Evolutionary conservation across 2,888 invertebrate species (phyloP).

Genomic region (Agrilus cyanescens): DNA sequence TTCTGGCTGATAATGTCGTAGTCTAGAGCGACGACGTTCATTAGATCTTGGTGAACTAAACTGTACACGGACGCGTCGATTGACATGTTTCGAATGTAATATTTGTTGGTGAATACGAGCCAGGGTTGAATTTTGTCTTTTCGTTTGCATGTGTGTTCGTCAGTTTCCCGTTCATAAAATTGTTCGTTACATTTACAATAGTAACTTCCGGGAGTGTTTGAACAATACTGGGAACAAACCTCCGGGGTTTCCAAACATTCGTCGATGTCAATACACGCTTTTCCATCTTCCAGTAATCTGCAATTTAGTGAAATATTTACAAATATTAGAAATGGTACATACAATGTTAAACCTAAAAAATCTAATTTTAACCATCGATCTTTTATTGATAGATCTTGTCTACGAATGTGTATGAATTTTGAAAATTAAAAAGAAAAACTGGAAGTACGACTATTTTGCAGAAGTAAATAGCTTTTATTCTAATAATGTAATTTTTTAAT

Average conservation of each 20-base stretch:
- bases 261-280: conserved; percentile 84
- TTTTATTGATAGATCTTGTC: no score
- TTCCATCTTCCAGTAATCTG: conserved; percentile 69
- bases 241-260: conserved; percentile 82
- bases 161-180: conserved; percentile 75
- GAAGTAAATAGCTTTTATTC: conserved; percentile 1
- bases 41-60: conserved; percentile 84
- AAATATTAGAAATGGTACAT: no score
- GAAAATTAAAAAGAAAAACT: no score
- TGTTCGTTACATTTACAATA: conserved; percentile 92
- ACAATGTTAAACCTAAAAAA: no score
- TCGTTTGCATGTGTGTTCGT: conserved; percentile 85
- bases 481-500: background rate
- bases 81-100: conserved; percentile 94
- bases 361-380: no score
- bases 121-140: conserved; percentile 72
- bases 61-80: conserved; percentile 76
- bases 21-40: conserved; percentile 94
- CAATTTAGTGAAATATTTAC: conserved; percentile 8
- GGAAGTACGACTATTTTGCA: background rate
- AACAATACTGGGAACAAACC: conserved; percentile 89
- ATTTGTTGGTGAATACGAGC: conserved; percentile 92
- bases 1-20: conserved; percentile 76
- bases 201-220: conserved; percentile 89
- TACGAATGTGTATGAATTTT: no score